Conservation (phyloP, 2,888 invertebrate genomes). For the Nycteola revayana region DNA sequence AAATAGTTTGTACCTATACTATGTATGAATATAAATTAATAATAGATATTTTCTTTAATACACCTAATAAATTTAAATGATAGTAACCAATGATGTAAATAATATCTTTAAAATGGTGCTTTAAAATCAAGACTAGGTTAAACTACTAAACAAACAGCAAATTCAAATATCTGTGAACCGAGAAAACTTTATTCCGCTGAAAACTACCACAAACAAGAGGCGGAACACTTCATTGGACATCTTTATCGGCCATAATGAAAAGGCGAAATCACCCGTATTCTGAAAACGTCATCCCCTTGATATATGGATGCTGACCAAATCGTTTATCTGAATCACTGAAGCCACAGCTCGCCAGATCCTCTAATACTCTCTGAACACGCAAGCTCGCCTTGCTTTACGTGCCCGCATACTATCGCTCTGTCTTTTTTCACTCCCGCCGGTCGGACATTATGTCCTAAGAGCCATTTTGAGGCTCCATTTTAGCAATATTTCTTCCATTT, state of each 20-base stretch:
- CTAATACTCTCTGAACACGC: conserved; percentile 42
- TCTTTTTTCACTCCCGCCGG: conserved; percentile 56
- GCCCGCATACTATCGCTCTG: conserved; percentile 51
- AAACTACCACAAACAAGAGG: conserved; percentile 36
- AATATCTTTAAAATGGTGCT: too few species aligned
- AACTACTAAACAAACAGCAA: too few species aligned
- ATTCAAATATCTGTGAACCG: too few species aligned
- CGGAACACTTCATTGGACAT: conserved; percentile 51
- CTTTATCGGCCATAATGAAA: conserved; percentile 56
- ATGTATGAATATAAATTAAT: too few species aligned
- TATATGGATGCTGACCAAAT: conserved; percentile 67
- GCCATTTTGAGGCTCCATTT: conserved; percentile 56
- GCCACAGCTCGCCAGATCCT: conserved; percentile 53
- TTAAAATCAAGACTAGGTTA: too few species aligned
- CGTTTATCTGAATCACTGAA: conserved; percentile 70
- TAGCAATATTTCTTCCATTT: conserved; percentile 63
- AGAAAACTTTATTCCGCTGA: conserved; percentile 20
- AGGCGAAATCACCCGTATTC: conserved; percentile 45
- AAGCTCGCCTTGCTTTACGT: conserved; percentile 45
- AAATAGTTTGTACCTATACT: too few species aligned
- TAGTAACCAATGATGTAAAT: too few species aligned
- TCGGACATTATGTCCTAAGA: conserved; percentile 58
- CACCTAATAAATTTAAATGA: too few species aligned
- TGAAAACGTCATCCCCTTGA: conserved; percentile 62
- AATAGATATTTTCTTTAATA: too few species aligned